Evolutionary conservation across 2,888 invertebrate genomes (phyloP).

Genomic region (Quadroppia sp.): DNA sequence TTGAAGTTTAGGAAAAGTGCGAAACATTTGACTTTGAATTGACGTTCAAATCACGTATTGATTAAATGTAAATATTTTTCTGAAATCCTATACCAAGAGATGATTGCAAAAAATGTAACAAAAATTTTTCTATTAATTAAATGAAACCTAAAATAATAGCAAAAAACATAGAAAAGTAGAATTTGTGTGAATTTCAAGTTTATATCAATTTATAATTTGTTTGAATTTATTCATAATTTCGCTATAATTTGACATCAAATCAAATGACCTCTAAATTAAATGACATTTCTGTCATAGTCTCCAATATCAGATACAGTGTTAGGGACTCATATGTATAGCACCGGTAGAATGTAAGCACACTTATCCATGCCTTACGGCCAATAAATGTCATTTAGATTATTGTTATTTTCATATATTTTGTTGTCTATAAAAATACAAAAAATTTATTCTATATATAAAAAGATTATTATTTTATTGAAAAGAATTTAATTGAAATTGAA

Average conservation of each 20-base stretch:
- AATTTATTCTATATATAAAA: neutral
- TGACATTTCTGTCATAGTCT: neutral
- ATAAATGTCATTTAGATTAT: constrained; percentile 26
- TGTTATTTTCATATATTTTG: neutral
- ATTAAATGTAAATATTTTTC: neutral
- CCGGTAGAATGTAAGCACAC: neutral
- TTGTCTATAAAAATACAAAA: constrained; percentile 8
- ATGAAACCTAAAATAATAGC: no score
- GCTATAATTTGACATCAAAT: neutral
- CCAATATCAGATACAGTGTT: neutral
- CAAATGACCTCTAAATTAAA: constrained; percentile 21
- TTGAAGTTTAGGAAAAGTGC: neutral
- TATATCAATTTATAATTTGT: no score
- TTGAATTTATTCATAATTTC: no score
- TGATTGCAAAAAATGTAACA: no score
- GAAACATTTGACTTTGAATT: neutral
- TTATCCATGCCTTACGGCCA: neutral
- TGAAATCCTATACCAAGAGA: neutral
- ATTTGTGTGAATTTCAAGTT: no score
- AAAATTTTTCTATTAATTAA: no score
- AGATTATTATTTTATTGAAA: neutral
- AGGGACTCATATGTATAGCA: neutral
- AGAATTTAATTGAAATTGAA: neutral
- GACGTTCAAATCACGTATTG: neutral
- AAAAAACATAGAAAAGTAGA: no score